A percentile compares a stretch with the other conserved stretches of the same genome.
phyloP scores from a whole-genome alignment of 2,797 vertebrate genomes.

The Sebastes kiyomatsui region DNA sequence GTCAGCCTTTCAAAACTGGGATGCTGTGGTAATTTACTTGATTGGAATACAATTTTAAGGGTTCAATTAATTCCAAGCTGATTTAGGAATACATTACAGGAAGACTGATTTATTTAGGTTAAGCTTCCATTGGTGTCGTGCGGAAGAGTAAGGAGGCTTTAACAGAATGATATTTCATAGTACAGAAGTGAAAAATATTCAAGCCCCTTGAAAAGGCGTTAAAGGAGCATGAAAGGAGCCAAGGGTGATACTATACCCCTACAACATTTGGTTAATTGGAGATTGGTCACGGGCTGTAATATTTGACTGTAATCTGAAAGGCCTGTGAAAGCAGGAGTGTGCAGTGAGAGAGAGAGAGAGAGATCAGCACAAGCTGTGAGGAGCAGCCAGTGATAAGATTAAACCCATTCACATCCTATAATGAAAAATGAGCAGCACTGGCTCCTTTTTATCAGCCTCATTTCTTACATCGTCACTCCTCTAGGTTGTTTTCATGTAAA shows the following conservation, averaged over 20 bases:
- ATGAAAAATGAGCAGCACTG: slow-evolving; percentile 71
- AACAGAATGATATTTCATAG: slow-evolving; percentile 71
- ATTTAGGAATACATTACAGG: slow-evolving; percentile 71
- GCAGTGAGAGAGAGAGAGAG: slow-evolving; percentile 58
- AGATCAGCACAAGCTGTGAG: slow-evolving; percentile 77
- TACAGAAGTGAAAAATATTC: slow-evolving; percentile 72
- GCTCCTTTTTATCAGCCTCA: slow-evolving; percentile 64
- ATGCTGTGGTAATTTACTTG: slow-evolving; percentile 65
- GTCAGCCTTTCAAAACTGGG: slow-evolving; percentile 65
- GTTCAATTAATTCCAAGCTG: slow-evolving; percentile 73
- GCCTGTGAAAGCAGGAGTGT: slow-evolving; percentile 75
- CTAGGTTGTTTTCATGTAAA: slow-evolving; percentile 65
- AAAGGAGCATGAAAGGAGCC: slow-evolving; percentile 81
- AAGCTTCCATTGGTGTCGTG: slow-evolving; percentile 70
- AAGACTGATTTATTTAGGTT: slow-evolving; percentile 85
- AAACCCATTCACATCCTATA: slow-evolving; percentile 76
- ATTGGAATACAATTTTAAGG: slow-evolving; percentile 68
- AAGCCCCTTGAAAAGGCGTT: slow-evolving; percentile 72
- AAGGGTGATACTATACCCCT: slow-evolving; percentile 80
- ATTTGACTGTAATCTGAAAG: slow-evolving; percentile 85
- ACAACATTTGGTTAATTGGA: slow-evolving; percentile 86
- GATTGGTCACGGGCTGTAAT: slow-evolving; percentile 84
- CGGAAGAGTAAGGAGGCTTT: slow-evolving; percentile 64
- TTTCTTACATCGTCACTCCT: slow-evolving; percentile 62
- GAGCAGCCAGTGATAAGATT: slow-evolving; percentile 81